These are phyloP conservation scores for Nymphalis urticae DNA, from an alignment of 2,888 invertebrate species.

Conservation along the genomic window DNA sequence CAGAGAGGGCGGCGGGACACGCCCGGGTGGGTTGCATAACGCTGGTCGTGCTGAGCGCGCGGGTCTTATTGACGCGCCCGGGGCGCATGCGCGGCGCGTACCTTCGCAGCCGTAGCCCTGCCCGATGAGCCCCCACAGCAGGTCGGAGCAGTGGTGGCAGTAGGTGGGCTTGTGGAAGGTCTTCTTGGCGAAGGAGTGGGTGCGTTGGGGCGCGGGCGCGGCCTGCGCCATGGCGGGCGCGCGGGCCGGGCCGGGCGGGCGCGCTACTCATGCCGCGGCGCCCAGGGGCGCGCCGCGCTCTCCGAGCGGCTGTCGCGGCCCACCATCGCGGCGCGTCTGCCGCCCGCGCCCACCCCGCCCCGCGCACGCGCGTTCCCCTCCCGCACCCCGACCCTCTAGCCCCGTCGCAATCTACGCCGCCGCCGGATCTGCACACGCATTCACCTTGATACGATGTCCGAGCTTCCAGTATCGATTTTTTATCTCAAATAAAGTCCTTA, in stretches of 20 bases:
- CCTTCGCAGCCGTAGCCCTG: constrained; percentile 99
- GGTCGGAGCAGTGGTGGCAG: constrained; percentile 99
- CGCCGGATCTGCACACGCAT: constrained; percentile 52
- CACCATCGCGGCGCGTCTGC: constrained; percentile 81
- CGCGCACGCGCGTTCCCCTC: constrained; percentile 54
- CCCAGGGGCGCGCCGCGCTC: constrained; percentile 82
- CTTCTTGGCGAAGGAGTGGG: constrained; percentile 99
- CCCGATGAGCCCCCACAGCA: constrained; percentile 99
- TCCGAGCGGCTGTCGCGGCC: constrained; percentile 82
- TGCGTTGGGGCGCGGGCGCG: constrained; percentile 84
- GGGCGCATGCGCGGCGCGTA: constrained; percentile 83
- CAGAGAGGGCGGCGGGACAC: constrained; percentile 51
- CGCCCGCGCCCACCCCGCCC: constrained; percentile 61
- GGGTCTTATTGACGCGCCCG: constrained; percentile 71
- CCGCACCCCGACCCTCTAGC: constrained; percentile 42
- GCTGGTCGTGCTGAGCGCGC: constrained; percentile 72
- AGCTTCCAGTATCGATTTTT: constrained; percentile 56
- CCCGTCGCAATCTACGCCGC: constrained; percentile 37
- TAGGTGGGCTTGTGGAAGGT: constrained; percentile 99
- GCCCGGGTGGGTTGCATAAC: constrained; percentile 76
- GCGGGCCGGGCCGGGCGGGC: constrained; percentile 78
- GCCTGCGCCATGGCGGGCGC: constrained; percentile 82
- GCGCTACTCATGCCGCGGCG: constrained; percentile 81
- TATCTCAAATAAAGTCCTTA: constrained; percentile 36
- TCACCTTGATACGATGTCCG: constrained; percentile 57